Base-by-base conservation (phyloP, 2,888 invertebrate genomes). In the Cerceris ruficornis region DNA sequence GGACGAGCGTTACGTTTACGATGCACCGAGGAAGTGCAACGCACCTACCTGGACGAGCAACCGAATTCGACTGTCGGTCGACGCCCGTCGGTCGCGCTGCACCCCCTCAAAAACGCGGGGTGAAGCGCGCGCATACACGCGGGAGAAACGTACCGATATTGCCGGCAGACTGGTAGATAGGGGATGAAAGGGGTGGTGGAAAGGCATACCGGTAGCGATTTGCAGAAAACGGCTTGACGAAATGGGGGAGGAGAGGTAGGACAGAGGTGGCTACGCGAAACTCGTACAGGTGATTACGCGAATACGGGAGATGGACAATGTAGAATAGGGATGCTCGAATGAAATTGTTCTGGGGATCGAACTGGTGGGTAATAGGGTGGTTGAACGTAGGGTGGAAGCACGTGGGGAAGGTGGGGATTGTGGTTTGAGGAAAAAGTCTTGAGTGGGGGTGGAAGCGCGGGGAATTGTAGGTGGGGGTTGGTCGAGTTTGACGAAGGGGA, bases 31-130 rank as follows among this genome's bases (percentile, higher is more conserved):
- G 68, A 59, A 60, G 46, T 46, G 54, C 7, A 42, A 58, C 50
- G 68, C 78, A 87, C 85, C 84, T 86, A 84, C 84, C 86, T 76
- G 87, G 83, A 79, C 87, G 86, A 87, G 86, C 87, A 86, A 85
- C 87, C 86, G 87, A 87, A 86, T 90, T 88, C 90, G 88, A 90
- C 91, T 91, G 88, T 85, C 90, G 91, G 91, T 90, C 90, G 91
- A 91, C 91, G 91, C 91, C 91, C 91, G 91, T 88, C 82, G 62
- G 50, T 66, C 73, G 70, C 81, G 80, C 77, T 74, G 46, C 73
- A 73, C 66, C 80, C 76, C 69, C 71, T 64, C 71, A 71, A 68
- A 69, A 72, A 15, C 75, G 70, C 77, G 75, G 68, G n/a, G 75
- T 41, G 68, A 70, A 64, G 79, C 79, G 79, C 79, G 80, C 80